Evolutionary conservation across 2,113 vertebrate genomes (phyloP).

Genomic region (Monopterus albus): DNA sequence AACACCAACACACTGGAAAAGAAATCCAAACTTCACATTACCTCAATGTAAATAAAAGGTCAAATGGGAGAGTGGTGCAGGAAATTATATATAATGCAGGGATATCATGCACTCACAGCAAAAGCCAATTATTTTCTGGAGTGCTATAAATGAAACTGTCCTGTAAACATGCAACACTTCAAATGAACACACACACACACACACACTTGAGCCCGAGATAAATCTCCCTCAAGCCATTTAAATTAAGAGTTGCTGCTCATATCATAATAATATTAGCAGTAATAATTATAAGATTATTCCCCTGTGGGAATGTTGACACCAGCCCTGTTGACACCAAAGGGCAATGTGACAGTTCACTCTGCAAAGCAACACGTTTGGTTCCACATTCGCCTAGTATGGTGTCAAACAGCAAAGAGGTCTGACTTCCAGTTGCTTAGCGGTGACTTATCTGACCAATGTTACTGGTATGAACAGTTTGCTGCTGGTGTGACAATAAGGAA

Average conservation of each 20-base stretch:
- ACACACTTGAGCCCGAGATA: slow-evolving; percentile 11
- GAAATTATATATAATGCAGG: slow-evolving; percentile 44
- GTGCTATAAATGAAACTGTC: slow-evolving; percentile 31
- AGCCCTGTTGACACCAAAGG: slow-evolving; percentile 39
- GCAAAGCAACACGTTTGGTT: not conserved
- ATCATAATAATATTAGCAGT: slow-evolving; percentile 49
- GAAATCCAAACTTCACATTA: slow-evolving; percentile 12
- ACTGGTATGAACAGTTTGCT: too few relatives aligned
- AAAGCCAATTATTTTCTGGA: slow-evolving; percentile 60
- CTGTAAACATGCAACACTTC: slow-evolving; percentile 13
- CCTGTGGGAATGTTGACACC: slow-evolving; percentile 50
- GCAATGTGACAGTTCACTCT: slow-evolving; percentile 16
- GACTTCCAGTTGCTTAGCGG: not conserved
- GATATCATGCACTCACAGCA: slow-evolving; percentile 43
- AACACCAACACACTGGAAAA: slow-evolving; percentile 3
- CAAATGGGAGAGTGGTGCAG: slow-evolving; percentile 23
- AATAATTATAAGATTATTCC: slow-evolving; percentile 39
- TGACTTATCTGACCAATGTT: too few relatives aligned
- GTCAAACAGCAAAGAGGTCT: slow-evolving; percentile 2
- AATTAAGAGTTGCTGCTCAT: slow-evolving; percentile 42
- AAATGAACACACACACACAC: slow-evolving; percentile 4
- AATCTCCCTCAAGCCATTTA: slow-evolving; percentile 43
- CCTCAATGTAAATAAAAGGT: slow-evolving; percentile 38
- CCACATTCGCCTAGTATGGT: slow-evolving; percentile 6
- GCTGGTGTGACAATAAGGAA: too few relatives aligned